A percentile compares a stretch with the other conserved stretches of the same genome.
These are phyloP conservation scores for Sitta europaea DNA, from an alignment of 2,113 vertebrate genomes.

Conservation along the genomic window DNA sequence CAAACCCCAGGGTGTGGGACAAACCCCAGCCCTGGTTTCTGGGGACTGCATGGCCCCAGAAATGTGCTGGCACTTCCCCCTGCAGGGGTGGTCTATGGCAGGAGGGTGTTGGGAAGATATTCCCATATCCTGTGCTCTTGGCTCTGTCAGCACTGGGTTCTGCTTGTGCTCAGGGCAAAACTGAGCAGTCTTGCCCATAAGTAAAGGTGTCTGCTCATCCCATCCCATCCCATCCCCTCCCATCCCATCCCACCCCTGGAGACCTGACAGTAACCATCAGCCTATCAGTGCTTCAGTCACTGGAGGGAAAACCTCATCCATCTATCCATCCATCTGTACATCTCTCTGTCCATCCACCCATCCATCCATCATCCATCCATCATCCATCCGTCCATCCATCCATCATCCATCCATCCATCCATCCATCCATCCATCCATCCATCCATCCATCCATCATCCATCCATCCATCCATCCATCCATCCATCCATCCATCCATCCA, in stretches of 20 bases:
- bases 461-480: background rate
- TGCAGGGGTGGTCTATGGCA: background rate
- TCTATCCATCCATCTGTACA: background rate
- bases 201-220: background rate
- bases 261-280: background rate
- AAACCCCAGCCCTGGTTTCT: background rate
- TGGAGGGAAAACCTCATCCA: background rate
- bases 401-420: background rate
- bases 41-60: background rate
- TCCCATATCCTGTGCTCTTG: fast-evolving
- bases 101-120: fast-evolving
- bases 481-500: background rate
- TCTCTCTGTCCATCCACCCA: background rate
- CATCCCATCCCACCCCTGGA: background rate
- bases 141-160: background rate
- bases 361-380: background rate
- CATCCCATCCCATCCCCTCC: background rate
- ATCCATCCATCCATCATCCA: background rate
- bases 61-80: background rate
- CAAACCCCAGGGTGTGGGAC: background rate
- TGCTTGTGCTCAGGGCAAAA: background rate
- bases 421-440: background rate
- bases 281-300: fast-evolving
- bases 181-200: background rate
- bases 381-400: background rate